These are phyloP conservation scores for Andrena bicolor DNA, from an alignment of 2,888 invertebrate genomes.

Conservation along the genomic window DNA sequence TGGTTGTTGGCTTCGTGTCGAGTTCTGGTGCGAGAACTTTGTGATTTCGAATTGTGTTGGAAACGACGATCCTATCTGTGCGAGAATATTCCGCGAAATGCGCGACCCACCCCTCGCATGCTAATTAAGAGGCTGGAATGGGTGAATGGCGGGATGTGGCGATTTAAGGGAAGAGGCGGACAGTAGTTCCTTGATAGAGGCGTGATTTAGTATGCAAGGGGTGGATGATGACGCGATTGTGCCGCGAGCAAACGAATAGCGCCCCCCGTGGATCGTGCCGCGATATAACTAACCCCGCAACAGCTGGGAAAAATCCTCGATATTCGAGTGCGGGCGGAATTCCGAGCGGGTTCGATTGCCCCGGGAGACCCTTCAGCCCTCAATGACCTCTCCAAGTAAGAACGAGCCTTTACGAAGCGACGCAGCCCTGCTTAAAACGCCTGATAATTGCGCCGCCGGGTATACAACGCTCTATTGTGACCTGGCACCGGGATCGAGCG, in stretches of 20 bases:
- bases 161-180: too few relatives aligned
- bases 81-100: not conserved
- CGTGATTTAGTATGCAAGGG: not conserved
- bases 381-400: conserved; percentile 47
- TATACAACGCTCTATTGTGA: not conserved
- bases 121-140: not conserved
- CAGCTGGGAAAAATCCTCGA: conserved; percentile 10
- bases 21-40: too few relatives aligned
- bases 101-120: not conserved
- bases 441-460: conserved; percentile 6
- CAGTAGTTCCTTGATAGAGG: not conserved
- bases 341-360: conserved; percentile 49
- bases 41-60: too few relatives aligned
- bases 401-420: conserved; percentile 42
- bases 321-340: conserved; percentile 48
- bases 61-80: not conserved
- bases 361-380: conserved; percentile 49
- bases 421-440: conserved; percentile 58
- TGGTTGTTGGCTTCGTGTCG: too few relatives aligned
- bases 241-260: not conserved
- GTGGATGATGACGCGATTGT: not conserved
- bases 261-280: not conserved
- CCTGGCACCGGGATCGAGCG: not conserved
- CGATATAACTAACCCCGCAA: conserved; percentile 16
- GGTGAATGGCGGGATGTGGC: not conserved